A percentile compares a stretch with the other conserved stretches of the same genome.
Conservation (phyloP, 2,797 vertebrate genomes). For the Euphonia xanthogaster region DNA sequence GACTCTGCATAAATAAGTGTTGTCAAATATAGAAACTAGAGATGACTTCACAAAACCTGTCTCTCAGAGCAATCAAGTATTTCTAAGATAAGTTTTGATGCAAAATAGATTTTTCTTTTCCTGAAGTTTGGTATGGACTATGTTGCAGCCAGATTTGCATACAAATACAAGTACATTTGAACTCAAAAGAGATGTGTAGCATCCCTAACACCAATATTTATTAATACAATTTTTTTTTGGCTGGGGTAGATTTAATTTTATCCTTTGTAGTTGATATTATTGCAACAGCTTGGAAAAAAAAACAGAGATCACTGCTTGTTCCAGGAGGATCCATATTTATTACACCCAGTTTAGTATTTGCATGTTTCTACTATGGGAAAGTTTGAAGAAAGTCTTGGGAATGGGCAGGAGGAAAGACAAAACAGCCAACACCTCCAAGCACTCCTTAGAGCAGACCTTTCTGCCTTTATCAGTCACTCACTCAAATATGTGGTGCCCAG, state of each 20-base stretch:
- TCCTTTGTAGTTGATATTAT: background rate
- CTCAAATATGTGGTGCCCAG: background rate
- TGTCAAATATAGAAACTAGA: background rate
- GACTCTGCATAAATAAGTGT: background rate
- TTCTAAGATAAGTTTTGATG: background rate
- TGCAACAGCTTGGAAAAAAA: background rate
- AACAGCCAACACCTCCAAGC: background rate
- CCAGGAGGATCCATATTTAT: background rate
- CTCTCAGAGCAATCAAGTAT: background rate
- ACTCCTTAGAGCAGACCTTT: background rate
- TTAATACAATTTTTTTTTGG: background rate
- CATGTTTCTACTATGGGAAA: background rate
- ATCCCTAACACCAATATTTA: background rate
- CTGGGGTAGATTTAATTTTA: background rate
- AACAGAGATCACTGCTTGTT: background rate
- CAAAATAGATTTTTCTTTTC: background rate
- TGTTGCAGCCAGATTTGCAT: background rate
- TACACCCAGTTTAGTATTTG: background rate
- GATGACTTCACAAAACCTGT: background rate
- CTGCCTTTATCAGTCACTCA: background rate
- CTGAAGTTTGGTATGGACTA: background rate
- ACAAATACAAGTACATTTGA: background rate
- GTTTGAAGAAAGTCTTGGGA: background rate
- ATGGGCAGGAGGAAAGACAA: background rate
- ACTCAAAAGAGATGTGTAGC: background rate